Evolutionary conservation across 2,113 vertebrate genomes (phyloP).

Genomic region (Gobius niger): DNA sequence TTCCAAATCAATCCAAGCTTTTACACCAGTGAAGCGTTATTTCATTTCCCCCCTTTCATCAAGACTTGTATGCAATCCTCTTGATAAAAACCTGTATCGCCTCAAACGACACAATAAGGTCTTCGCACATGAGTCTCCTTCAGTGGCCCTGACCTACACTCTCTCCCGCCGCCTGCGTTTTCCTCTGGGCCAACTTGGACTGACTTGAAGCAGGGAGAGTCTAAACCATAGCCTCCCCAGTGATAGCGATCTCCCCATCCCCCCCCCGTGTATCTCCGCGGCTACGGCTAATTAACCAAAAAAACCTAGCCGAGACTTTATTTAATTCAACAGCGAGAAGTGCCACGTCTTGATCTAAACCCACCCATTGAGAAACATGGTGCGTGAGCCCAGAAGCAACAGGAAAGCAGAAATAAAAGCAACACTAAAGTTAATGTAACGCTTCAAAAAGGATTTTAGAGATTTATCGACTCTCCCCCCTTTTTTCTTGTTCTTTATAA

Average conservation of each 20-base stretch:
- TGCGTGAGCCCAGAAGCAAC: constrained; percentile 51
- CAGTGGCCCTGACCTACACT: constrained; percentile 46
- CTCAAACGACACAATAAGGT: constrained; percentile 31
- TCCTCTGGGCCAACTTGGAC: constrained; percentile 73
- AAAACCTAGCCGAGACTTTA: constrained; percentile 69
- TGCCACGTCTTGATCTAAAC: constrained; percentile 63
- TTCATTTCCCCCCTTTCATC: not conserved
- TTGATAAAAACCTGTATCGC: constrained; percentile 20
- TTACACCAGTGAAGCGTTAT: too few relatives aligned
- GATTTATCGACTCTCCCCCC: too few relatives aligned
- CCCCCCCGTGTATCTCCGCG: constrained; percentile 25
- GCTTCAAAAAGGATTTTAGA: not conserved
- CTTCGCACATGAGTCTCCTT: constrained; percentile 30
- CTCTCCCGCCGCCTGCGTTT: constrained; percentile 53
- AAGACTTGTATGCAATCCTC: constrained; percentile 8
- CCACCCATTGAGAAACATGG: constrained; percentile 60
- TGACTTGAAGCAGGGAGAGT: constrained; percentile 68
- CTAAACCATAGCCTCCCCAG: constrained; percentile 38
- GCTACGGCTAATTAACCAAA: constrained; percentile 71
- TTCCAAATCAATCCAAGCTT: too few relatives aligned
- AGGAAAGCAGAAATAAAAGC: constrained; percentile 26
- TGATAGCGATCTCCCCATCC: constrained; percentile 36
- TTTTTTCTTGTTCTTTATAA: too few relatives aligned
- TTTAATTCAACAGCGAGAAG: constrained; percentile 71
- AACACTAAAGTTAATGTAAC: constrained; percentile 3